A percentile compares a stretch with the other conserved stretches of the same genome.
Evolutionary conservation across 2,888 invertebrate genomes (phyloP).

Genomic region (Oxyteleia sp.): DNA sequence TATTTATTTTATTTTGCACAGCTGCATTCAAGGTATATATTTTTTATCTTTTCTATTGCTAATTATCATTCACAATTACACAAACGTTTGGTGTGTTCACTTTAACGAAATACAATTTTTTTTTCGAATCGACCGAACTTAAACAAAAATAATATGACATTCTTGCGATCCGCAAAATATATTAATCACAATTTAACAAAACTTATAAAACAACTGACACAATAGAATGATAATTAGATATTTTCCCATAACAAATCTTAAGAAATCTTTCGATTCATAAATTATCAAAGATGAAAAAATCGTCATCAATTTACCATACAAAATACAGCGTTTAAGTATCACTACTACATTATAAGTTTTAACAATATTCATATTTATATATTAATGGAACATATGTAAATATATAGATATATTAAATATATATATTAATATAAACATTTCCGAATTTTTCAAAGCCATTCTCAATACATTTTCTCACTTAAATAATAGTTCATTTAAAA

Average conservation of each 20-base stretch:
- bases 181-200: slow-evolving; percentile 48
- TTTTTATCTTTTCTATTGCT: slow-evolving; percentile 43
- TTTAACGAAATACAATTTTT: slow-evolving; percentile 26
- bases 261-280: slow-evolving; percentile 16
- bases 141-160: slow-evolving; percentile 1
- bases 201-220: slow-evolving; percentile 38
- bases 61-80: slow-evolving; percentile 44
- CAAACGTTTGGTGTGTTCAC: slow-evolving; percentile 31
- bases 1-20: slow-evolving; percentile 45
- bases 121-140: background rate
- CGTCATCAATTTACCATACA: slow-evolving; percentile 28
- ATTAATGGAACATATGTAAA: slow-evolving; percentile 55
- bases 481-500: slow-evolving; percentile 46
- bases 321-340: slow-evolving; percentile 54
- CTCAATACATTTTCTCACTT: slow-evolving; percentile 5
- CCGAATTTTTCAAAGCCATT: slow-evolving; percentile 40
- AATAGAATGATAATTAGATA: slow-evolving; percentile 19
- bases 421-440: slow-evolving; percentile 46
- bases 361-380: slow-evolving; percentile 53
- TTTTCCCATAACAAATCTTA: background rate
- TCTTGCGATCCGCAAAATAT: background rate
- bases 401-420: slow-evolving; percentile 45
- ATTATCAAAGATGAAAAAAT: slow-evolving; percentile 29
- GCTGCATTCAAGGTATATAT: slow-evolving; percentile 33
- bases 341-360: slow-evolving; percentile 57